A percentile compares a stretch with the other conserved stretches of the same genome.
These are phyloP conservation scores for Acanthaster planci DNA, from an alignment of 35 echinoderm and acorn worm genomes.

Conservation along the genomic window DNA sequence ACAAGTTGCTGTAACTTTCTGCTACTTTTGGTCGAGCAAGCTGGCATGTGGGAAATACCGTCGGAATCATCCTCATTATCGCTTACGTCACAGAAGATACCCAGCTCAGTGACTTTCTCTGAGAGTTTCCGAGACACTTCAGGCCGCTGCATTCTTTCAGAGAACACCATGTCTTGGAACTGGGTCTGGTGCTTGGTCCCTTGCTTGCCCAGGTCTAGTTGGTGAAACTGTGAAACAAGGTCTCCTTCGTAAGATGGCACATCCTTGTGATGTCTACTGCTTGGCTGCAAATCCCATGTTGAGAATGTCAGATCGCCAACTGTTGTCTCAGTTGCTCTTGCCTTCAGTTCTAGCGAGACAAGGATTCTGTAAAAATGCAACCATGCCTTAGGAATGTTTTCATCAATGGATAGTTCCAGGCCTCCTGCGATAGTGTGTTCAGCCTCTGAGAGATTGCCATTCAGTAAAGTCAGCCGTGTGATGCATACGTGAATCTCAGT, in stretches of 20 bases:
- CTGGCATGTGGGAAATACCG: not conserved
- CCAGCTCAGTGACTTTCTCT: not conserved
- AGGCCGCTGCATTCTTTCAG: conserved; percentile 11
- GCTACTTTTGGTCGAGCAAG: not conserved
- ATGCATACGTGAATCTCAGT: not conserved
- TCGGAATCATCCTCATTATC: conserved; percentile 6
- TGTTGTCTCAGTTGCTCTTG: not conserved
- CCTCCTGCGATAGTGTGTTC: not conserved
- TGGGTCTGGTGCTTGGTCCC: not conserved
- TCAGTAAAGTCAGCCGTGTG: not conserved
- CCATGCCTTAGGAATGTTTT: not conserved
- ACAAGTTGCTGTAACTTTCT: not conserved
- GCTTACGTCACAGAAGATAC: conserved; percentile 43
- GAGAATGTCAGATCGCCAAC: not conserved
- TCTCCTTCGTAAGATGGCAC: not conserved
- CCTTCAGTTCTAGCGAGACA: not conserved
- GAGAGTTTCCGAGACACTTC: conserved; percentile 4
- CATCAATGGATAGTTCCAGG: not conserved
- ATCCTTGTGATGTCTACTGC: not conserved
- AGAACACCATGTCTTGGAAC: conserved; percentile 6
- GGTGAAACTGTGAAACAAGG: not conserved
- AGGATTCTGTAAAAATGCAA: not conserved
- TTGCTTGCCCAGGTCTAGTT: not conserved
- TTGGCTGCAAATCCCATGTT: not conserved
- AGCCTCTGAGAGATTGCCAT: not conserved